Conservation (phyloP, 2,113 vertebrate species). For the Seriola rivoliana region DNA sequence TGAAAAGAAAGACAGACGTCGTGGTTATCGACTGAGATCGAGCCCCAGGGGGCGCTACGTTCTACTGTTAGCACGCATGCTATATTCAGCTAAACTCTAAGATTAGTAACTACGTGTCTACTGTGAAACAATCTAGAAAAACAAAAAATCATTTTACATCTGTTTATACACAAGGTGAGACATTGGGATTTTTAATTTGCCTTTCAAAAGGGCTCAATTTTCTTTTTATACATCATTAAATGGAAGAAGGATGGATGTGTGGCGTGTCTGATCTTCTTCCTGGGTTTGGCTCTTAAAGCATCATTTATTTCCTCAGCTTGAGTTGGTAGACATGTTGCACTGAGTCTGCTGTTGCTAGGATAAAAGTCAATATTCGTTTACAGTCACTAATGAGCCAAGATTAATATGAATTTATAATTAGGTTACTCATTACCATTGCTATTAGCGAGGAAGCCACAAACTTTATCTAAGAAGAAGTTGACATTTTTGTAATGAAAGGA, state of each 20-base stretch:
- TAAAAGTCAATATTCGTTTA: constrained; percentile 80
- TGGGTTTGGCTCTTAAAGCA: constrained; percentile 34
- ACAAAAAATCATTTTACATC: too few relatives aligned
- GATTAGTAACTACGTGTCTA: constrained; percentile 61
- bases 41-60: constrained; percentile 2
- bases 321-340: constrained; percentile 32
- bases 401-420: constrained; percentile 77
- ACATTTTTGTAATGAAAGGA: constrained; percentile 76
- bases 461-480: constrained; percentile 65
- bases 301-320: constrained; percentile 62
- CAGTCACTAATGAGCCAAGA: constrained; percentile 72
- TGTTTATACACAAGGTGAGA: constrained; percentile 2
- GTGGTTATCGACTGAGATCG: constrained; percentile 55
- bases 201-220: neutral
- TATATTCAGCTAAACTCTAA: constrained; percentile 30
- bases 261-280: constrained; percentile 1
- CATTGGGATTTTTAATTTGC: neutral
- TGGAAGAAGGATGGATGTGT: neutral
- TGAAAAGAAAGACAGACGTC: constrained; percentile 85
- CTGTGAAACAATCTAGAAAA: neutral
- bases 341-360: constrained; percentile 47
- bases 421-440: constrained; percentile 71
- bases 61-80: constrained; percentile 67
- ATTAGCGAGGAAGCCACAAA: constrained; percentile 67
- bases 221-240: constrained; percentile 19